phyloP scores from a whole-genome alignment of 2,888 invertebrate species.

The Homarus gammarus region DNA sequence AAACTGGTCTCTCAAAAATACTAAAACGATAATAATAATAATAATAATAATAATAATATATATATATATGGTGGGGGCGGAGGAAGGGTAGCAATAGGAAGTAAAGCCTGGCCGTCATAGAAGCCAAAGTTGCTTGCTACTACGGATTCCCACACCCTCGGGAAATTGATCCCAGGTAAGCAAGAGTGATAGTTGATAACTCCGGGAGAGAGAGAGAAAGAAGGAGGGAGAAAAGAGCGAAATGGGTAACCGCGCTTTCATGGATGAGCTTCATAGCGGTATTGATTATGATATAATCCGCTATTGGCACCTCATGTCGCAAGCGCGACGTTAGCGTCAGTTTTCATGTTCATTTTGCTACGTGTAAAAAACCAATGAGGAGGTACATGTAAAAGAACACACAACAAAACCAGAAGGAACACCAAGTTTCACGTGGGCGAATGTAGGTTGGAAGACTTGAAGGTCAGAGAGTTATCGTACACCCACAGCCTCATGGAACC shows the following conservation, averaged over 20 bases:
- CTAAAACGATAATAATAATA: no score
- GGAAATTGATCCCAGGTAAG: background rate
- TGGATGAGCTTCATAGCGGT: constrained; percentile 24
- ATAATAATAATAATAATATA: no score
- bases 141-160: background rate
- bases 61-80: background rate
- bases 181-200: background rate
- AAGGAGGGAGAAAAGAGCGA: constrained; percentile 1
- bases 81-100: background rate
- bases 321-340: background rate
- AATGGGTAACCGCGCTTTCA: constrained; percentile 38
- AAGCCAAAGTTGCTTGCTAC: constrained; percentile 1
- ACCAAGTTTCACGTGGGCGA: constrained; percentile 16
- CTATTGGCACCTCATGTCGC: background rate
- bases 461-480: constrained; percentile 62
- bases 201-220: background rate
- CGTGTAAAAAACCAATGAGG: background rate
- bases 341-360: background rate
- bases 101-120: background rate
- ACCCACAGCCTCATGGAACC: constrained; percentile 54
- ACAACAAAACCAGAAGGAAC: constrained; percentile 6
- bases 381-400: background rate
- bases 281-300: constrained; percentile 35
- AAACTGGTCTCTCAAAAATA: no score
- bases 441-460: constrained; percentile 42